Evolutionary conservation across 2,797 vertebrate genomes (phyloP), one percentile per base, ranked within the genome.

Genomic region (Acanthiza pusilla): DNA sequence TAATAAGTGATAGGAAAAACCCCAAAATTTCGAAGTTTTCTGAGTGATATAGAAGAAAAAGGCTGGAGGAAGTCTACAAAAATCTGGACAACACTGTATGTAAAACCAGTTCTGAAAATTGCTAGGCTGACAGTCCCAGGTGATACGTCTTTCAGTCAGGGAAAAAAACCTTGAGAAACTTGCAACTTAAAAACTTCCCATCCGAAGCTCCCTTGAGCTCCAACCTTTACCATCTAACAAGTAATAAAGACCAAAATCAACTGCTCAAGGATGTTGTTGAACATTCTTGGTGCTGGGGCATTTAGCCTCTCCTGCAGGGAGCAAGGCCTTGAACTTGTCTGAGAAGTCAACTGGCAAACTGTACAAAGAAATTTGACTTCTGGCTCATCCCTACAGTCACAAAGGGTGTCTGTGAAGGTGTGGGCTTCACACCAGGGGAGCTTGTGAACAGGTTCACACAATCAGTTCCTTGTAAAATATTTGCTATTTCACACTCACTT

Each of bases 371-470:
- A 71, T 6, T 2, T 38, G 38, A 36, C 18, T 78, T 51, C 43
- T 81, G 62, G 40, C 36, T 51, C 34, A 86, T 54, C 18, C 57
- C 16, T 40, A 7, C 0, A 4, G 48, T 47, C 27, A 68, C 50
- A 66, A 71, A 83, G 81, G 2, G 2, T 10, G 13, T 38, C 66
- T 61, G 32, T 68, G 67, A 34, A 42, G 2, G 3, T 29, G 45
- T 8, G 13, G 27, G 23, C 14, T 19, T 23, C 0, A 0, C 62
- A 73, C 30, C 16, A 43, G 30, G 5, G 36, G 27, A 81, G 55
- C 34, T 16, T 72, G 15, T n/a, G 77, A 79, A 73, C 30, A 81
- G 25, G 42, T 50, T 72, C 76, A 80, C 65, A 76, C 34, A 11
- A 80, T 22, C 26, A 45, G 23, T 12, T 75, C 34, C 45, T 43